A percentile compares a stretch with the other conserved stretches of the same genome.
Conservation (phyloP, 2,888 invertebrate species). For the Nematopogon swammerdamellus region DNA sequence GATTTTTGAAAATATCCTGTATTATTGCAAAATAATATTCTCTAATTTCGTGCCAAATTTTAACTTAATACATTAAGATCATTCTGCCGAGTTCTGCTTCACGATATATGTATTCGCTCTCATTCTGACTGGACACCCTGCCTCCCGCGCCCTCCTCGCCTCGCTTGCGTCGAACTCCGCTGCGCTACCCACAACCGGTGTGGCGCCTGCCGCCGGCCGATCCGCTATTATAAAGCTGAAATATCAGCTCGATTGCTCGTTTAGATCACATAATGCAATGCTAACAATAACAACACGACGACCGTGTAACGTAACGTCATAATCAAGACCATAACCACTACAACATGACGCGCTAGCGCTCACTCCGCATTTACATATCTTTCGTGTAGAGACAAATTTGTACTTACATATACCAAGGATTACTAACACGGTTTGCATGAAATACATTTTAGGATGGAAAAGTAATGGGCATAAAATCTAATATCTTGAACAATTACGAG, state of each 20-base stretch:
- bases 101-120: not conserved
- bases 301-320: not conserved
- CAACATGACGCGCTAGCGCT: not conserved
- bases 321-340: not conserved
- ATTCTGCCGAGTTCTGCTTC: not conserved
- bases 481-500: too few relatives aligned
- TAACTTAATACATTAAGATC: too few relatives aligned
- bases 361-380: too few relatives aligned
- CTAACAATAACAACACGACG: not conserved
- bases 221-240: slow-evolving; percentile 4
- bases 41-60: too few relatives aligned
- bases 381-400: too few relatives aligned
- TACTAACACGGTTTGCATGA: too few relatives aligned
- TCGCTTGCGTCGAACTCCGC: not conserved
- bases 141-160: not conserved
- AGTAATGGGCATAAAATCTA: too few relatives aligned
- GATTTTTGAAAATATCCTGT: too few relatives aligned
- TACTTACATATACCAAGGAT: too few relatives aligned
- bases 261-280: slow-evolving; percentile 4
- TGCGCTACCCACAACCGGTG: slow-evolving; percentile 2
- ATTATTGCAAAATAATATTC: too few relatives aligned
- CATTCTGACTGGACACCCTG: not conserved
- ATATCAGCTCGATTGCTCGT: slow-evolving; percentile 5
- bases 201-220: slow-evolving; percentile 1
- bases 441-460: too few relatives aligned